Evolutionary conservation across 2,797 vertebrate species (phyloP), one percentile per base, ranked within the genome.

Genomic region (Chaunax sp.): DNA sequence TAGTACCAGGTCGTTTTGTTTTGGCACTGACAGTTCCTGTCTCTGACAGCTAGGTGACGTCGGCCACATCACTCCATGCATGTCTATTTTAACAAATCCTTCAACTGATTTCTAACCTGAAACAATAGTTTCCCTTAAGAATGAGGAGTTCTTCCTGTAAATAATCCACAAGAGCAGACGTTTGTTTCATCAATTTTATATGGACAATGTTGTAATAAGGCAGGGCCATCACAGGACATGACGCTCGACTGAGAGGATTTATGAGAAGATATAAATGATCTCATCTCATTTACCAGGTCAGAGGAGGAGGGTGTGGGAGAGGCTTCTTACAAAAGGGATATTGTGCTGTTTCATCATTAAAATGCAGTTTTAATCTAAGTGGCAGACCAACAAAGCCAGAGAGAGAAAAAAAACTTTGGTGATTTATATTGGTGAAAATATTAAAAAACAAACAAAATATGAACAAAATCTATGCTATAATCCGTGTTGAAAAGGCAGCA

Each of bases 1-100:
- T 94, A 94, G 88, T 69, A 78, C 87, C 92, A 81, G 60, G 74
- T 94, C 92, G 90, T 92, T 93, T 90, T 89, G 88, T 89, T 90
- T 90, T 90, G 88, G 83, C 88, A 65, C 64, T 60, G 85, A 77
- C 87, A 88, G 83, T 53, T 64, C 46, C 65, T 77, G 72, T 77
- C 68, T 81, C 22, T 85, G 64, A 81, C 64, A 64, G 62, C 52
- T 33, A 20, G n/a, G 54, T 61, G 44, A 59, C 53, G 25, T 50
- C 45, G 6, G 20, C 38, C 47, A 19, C n/a, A 67, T 35, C 54
- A 33, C 13, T 22, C n/a, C 44, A 54, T 14, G 41, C n/a, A 52
- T 6, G 69, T 67, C 50, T 60, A 18, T 12, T 53, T 50, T 10
- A 53, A 23, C 4, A 59, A 12, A 58, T 64, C 18, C 43, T n/a